phyloP scores from a whole-genome alignment of 2,888 invertebrate species.

The Cataglyphis livida region DNA sequence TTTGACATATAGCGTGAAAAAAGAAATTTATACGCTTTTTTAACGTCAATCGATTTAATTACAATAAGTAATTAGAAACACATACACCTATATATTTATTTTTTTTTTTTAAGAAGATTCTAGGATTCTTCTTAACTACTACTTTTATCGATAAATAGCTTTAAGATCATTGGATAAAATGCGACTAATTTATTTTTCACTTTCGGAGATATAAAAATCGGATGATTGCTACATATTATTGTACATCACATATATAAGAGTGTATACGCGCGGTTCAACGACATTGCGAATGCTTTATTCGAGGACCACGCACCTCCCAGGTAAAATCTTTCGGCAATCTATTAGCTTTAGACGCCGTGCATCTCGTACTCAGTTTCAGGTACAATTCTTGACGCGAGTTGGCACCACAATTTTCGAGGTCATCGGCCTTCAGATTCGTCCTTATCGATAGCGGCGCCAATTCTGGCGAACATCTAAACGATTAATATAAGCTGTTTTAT shows the following conservation, averaged over 20 bases:
- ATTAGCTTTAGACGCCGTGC: conserved; percentile 79
- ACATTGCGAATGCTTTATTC: conserved; percentile 35
- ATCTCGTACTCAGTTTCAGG: conserved; percentile 77
- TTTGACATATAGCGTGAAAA: not conserved
- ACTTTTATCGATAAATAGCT: conserved; percentile 11
- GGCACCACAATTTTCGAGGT: conserved; percentile 72
- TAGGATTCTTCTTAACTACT: not conserved
- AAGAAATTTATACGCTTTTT: not conserved
- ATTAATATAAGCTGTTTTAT: not conserved
- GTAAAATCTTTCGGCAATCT: conserved; percentile 80
- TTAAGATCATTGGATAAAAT: not conserved
- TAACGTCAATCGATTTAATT: not conserved
- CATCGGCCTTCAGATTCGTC: conserved; percentile 74
- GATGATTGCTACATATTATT: conserved; percentile 67
- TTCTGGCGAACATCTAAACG: conserved; percentile 79
- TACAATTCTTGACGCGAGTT: conserved; percentile 75
- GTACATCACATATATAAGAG: conserved; percentile 62
- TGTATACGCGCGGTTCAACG: conserved; percentile 51
- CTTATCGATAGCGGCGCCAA: conserved; percentile 80
- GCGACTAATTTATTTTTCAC: conserved; percentile 57
- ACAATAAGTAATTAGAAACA: not conserved
- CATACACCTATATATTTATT: not conserved
- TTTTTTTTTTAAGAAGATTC: not conserved
- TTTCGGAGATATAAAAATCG: conserved; percentile 34
- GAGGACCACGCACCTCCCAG: conserved; percentile 79